These are phyloP conservation scores for Cataglyphis cursor DNA, from an alignment of 2,888 invertebrate species.

Conservation along the genomic window DNA sequence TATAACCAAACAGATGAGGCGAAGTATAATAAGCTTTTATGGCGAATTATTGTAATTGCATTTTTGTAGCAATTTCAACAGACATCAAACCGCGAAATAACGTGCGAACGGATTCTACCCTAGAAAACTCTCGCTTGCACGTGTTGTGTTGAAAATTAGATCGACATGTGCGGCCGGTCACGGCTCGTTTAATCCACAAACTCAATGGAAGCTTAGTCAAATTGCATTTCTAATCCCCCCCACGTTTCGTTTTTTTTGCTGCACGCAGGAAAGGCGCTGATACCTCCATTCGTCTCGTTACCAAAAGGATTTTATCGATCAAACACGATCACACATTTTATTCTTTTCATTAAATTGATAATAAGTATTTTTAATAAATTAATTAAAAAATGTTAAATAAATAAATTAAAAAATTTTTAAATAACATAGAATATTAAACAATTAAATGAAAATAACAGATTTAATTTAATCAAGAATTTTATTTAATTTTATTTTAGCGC, in stretches of 20 bases:
- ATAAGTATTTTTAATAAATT: neutral
- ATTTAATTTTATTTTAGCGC: conserved; percentile 1
- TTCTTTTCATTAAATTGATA: neutral
- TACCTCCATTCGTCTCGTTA: conserved; percentile 29
- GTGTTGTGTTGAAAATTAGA: conserved; percentile 68
- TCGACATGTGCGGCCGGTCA: conserved; percentile 75
- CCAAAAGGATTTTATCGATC: conserved; percentile 36
- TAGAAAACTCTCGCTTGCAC: conserved; percentile 62
- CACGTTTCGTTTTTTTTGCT: conserved; percentile 35
- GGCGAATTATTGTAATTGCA: neutral
- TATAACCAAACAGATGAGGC: neutral
- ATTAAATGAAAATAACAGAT: neutral
- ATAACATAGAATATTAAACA: neutral
- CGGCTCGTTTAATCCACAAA: conserved; percentile 73
- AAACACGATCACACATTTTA: conserved; percentile 17
- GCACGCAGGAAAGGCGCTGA: conserved; percentile 34
- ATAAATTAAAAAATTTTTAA: neutral
- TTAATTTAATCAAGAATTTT: neutral
- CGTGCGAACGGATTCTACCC: conserved; percentile 51
- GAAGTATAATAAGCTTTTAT: neutral
- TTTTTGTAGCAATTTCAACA: conserved; percentile 14
- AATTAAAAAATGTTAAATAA: too few relatives aligned
- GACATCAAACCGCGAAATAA: conserved; percentile 22
- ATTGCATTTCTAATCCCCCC: conserved; percentile 68
- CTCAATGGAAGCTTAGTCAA: conserved; percentile 58